Evolutionary conservation across 2,888 invertebrate genomes (phyloP).

Genomic region (Allygus modestus): DNA sequence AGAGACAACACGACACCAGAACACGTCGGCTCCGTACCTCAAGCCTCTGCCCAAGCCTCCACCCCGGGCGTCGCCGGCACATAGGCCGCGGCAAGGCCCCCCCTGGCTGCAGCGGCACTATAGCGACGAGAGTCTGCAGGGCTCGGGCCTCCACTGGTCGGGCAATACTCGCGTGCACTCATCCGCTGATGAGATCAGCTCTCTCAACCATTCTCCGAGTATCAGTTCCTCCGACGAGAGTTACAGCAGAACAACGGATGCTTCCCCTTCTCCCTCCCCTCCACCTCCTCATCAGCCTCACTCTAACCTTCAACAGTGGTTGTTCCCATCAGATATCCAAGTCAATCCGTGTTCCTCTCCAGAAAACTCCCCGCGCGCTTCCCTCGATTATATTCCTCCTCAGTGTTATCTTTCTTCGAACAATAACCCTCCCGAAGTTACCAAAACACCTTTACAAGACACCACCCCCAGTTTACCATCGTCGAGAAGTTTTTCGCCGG

Average conservation of each 20-base stretch:
- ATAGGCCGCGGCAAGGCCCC: constrained; percentile 12
- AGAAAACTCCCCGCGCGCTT: constrained; percentile 75
- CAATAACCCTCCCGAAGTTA: constrained; percentile 68
- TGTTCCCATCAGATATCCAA: constrained; percentile 82
- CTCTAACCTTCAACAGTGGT: constrained; percentile 78
- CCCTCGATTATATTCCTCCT: constrained; percentile 76
- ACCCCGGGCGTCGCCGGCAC: constrained; percentile 63
- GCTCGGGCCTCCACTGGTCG: constrained; percentile 70
- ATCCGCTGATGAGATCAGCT: constrained; percentile 90
- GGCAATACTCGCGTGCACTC: constrained; percentile 79
- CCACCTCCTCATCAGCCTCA: constrained; percentile 73
- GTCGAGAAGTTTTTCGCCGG: constrained; percentile 71
- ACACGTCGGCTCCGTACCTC: constrained; percentile 67
- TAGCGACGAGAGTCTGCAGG: constrained; percentile 82
- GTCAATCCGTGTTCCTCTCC: constrained; percentile 75
- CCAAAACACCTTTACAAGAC: constrained; percentile 60
- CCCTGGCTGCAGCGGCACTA: constrained; percentile 79
- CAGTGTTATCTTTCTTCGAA: constrained; percentile 74
- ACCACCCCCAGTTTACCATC: constrained; percentile 67
- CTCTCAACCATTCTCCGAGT: constrained; percentile 88
- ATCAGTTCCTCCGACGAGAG: constrained; percentile 90
- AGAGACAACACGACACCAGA: constrained; percentile 33
- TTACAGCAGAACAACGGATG: constrained; percentile 89
- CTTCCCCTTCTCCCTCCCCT: constrained; percentile 79
- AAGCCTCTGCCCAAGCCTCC: constrained; percentile 70